Evolutionary conservation across 2,113 vertebrate species (phyloP), one percentile per base, ranked within the genome.

Genomic region (Sminthopsis crassicaudata): DNA sequence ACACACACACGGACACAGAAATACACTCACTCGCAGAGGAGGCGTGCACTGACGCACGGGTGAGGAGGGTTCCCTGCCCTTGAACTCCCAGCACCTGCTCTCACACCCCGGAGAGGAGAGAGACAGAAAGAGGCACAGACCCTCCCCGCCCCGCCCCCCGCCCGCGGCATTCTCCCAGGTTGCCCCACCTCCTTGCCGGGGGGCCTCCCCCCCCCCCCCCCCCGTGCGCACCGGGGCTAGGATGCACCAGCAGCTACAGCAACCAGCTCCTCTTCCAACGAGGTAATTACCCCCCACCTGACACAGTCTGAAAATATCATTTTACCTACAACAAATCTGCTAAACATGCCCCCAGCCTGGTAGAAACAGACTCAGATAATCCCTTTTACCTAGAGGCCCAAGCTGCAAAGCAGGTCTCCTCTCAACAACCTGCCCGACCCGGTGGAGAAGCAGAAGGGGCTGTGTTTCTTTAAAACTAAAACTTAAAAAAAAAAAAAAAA

Each of bases 201-300:
- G 0, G 23, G 67, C 8, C 2, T 27, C 76, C n/a, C 11, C 46
- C 53, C 89, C n/a, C 53, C 89, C 53, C 89, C n/a, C 53, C 89
- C 57, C 67, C 55, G 54, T 84, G 22, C 46, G 42, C 53, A n/a
- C 48, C 8, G 36, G 26, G 24, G 42, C 1, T 1, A 30, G 54
- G 54, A 94, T 42, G 46, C 46, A 36, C 57, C 26, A 50, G 94
- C 95, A 95, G 89, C n/a, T 92, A 23, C 95, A 36, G n/a, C 89
- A 48, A n/a, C 0, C 10, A 0, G 1, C 42, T n/a, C 84, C 0
- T 0, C 94, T 26, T 26, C 52, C 48, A 8, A 60, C n/a, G 42
- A 14, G 91, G 94, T 97, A 98, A 98, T 96, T 96, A 97, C 96
- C 97, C 97, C 93, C 92, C 93, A 96, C 96, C 97, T 96, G 97